Evolutionary conservation across 1,140 invertebrate species (phyloP), one percentile per base, ranked within the genome.

Genomic region (Drosophila oshimai): DNA sequence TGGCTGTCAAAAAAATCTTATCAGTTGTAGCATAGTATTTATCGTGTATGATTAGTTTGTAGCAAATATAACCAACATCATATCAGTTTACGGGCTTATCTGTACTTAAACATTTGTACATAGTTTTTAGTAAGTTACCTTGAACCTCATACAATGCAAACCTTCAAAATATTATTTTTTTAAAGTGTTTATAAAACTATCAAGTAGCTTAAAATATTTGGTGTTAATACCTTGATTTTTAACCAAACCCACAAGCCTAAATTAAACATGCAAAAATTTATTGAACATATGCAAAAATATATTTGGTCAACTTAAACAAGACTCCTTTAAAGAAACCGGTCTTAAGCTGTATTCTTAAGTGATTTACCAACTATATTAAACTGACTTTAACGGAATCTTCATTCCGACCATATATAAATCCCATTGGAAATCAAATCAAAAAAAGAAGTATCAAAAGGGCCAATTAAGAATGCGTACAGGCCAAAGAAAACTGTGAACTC

Each of bases 401-500:
- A 13, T 26, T 26, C 13, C 0, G 26, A 18, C 10, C 45, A 47
- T 13, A 33, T 33, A 18, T 34, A 3, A 33, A 13, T 10, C 9
- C 17, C 7, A 20, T 31, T 47, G 17, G 9, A n/a, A 10, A 37
- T 9, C 24, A 20, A 7, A 4, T 28, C 9, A 22, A 5, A 17
- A 36, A 15, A n/a, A 54, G 15, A 20, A 22, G 12, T 13, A 9
- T 28, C 17, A 22, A 55, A 28, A 37, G 13, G 12, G 10, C 10
- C 29, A 64, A 64, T 64, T 64, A 64, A 64, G 33, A 61, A 37
- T 18, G n/a, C n/a, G 10, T 39, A 29, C 42, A 28, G 44, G 45
- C 15, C 18, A n/a, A 31, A 28, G 5, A 45, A 72, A 74, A 83
- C 29, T 50, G 51, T 81, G 72, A 58, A 41, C 18, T 45, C 41